A percentile compares a stretch with the other conserved stretches of the same genome.
Evolutionary conservation across 2,888 invertebrate genomes (phyloP).

Genomic region (Thereva unica): DNA sequence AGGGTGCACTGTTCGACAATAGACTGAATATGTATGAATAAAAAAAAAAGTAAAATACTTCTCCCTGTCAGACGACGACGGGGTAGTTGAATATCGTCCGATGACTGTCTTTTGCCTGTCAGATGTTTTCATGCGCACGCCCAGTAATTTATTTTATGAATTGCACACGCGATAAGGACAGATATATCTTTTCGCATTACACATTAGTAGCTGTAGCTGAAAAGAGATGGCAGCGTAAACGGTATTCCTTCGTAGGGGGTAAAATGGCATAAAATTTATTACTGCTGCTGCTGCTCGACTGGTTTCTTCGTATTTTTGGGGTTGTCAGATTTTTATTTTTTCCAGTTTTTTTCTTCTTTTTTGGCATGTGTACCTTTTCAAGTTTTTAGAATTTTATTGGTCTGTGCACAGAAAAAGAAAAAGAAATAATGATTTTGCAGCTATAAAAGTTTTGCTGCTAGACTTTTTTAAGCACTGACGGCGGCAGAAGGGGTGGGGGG

Average conservation of each 20-base stretch:
- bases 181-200: neutral
- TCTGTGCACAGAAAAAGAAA: too few species aligned
- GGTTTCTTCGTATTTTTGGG: neutral
- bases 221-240: slow-evolving; percentile 15
- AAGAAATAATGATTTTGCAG: too few species aligned
- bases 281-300: neutral
- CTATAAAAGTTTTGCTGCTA: too few species aligned
- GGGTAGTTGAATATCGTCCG: slow-evolving; percentile 18
- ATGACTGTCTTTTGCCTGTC: slow-evolving; percentile 26
- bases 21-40: neutral
- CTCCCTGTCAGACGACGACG: slow-evolving; percentile 20
- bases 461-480: too few species aligned
- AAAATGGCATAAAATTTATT: slow-evolving; percentile 17
- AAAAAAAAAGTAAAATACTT: slow-evolving; percentile 20
- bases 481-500: too few species aligned
- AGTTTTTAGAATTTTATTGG: too few species aligned
- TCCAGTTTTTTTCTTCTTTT: slow-evolving; percentile 49
- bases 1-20: slow-evolving; percentile 6
- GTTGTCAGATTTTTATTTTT: slow-evolving; percentile 26
- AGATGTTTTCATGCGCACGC: slow-evolving; percentile 12
- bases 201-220: neutral
- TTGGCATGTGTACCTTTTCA: slow-evolving; percentile 39
- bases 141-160: slow-evolving; percentile 6
- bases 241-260: neutral
- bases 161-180: slow-evolving; percentile 24